A percentile compares a stretch with the other conserved stretches of the same genome.
Conservation (phyloP, 2,797 vertebrate genomes). For the Cichlasoma orientale region DNA sequence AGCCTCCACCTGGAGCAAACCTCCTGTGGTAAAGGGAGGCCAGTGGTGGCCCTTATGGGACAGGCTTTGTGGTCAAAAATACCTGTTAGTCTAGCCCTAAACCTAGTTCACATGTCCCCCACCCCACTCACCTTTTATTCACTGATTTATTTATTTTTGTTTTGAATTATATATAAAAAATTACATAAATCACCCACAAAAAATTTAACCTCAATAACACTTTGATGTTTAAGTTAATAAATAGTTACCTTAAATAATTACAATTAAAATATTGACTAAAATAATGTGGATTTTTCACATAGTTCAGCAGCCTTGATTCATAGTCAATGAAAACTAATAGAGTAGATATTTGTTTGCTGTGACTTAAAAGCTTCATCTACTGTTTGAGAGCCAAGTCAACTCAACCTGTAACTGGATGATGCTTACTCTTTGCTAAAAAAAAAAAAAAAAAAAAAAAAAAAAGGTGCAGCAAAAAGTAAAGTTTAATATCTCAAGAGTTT, state of each 20-base stretch:
- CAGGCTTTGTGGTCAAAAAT: too few relatives aligned
- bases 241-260: neutral
- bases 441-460: neutral
- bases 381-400: conserved; percentile 42
- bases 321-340: neutral
- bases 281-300: neutral
- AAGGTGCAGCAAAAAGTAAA: neutral
- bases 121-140: too few relatives aligned
- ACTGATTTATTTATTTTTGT: too few relatives aligned
- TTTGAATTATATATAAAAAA: too few relatives aligned
- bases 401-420: conserved; percentile 57
- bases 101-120: too few relatives aligned
- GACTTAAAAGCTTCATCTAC: conserved; percentile 17
- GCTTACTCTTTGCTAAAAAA: conserved; percentile 27
- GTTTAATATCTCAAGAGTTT: neutral
- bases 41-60: too few relatives aligned
- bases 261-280: neutral
- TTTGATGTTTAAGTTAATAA: neutral
- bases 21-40: too few relatives aligned
- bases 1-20: too few relatives aligned
- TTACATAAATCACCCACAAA: neutral
- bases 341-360: neutral
- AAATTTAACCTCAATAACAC: neutral
- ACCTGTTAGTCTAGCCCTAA: too few relatives aligned
- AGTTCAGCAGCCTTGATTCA: neutral